Conservation (phyloP, 2,113 vertebrate genomes). For the Nothoprocta perdicaria region DNA sequence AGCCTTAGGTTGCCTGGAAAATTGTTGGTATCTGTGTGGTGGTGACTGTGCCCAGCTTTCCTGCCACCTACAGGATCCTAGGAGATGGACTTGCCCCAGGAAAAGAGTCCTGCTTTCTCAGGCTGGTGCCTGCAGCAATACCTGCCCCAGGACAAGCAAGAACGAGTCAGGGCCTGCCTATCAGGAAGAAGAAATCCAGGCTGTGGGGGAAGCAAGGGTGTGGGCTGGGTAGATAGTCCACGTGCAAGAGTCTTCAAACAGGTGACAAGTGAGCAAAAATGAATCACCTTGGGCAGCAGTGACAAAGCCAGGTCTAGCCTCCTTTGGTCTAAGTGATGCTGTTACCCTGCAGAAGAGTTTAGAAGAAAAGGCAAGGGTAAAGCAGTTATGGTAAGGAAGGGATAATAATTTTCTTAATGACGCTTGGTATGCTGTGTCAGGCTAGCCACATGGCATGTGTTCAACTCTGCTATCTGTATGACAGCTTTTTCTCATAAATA, state of each 20-base stretch:
- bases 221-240: background rate
- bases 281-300: background rate
- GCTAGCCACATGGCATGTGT: background rate
- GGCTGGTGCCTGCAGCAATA: background rate
- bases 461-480: background rate
- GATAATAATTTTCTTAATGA: background rate
- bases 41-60: background rate
- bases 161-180: background rate
- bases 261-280: background rate
- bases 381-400: background rate
- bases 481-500: background rate
- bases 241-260: accelerated
- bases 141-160: background rate
- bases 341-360: background rate
- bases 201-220: background rate
- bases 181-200: background rate
- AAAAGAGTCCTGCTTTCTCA: background rate
- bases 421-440: background rate
- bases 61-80: background rate
- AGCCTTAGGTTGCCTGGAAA: background rate
- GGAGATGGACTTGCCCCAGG: background rate
- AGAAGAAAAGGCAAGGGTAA: background rate
- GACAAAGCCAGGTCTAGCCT: background rate
- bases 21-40: background rate
- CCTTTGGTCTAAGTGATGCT: background rate